Conservation (phyloP, 2,113 vertebrate genomes). For the Psettodes erumei region DNA sequence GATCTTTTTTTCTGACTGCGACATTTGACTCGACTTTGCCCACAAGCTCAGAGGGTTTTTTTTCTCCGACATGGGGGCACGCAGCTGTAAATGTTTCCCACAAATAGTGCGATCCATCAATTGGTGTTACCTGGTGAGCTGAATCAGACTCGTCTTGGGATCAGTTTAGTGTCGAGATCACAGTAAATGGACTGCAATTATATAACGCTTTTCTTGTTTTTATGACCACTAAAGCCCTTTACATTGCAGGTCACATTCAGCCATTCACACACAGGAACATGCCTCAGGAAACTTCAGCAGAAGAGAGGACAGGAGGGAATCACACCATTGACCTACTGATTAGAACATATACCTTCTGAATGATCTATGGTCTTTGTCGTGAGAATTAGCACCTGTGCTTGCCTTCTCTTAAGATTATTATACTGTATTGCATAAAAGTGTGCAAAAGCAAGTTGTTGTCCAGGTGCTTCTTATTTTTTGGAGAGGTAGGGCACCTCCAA, state of each 20-base stretch:
- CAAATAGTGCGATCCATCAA: background rate
- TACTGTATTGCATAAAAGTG: background rate
- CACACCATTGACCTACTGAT: too few species aligned
- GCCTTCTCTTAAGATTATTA: too few species aligned
- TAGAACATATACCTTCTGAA: too few species aligned
- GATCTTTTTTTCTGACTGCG: background rate
- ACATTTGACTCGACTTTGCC: background rate
- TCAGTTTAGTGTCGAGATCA: background rate
- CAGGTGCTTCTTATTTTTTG: background rate
- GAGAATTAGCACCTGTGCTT: background rate
- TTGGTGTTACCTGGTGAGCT: background rate
- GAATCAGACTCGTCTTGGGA: background rate
- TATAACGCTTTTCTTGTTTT: too few species aligned
- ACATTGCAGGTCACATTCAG: too few species aligned
- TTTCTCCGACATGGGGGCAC: too few species aligned
- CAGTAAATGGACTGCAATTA: too few species aligned
- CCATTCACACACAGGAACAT: too few species aligned
- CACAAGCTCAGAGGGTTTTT: background rate
- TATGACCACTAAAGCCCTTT: too few species aligned
- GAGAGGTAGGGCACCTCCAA: background rate
- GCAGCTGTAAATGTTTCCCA: background rate
- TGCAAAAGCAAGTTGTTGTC: background rate
- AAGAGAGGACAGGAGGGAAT: too few species aligned
- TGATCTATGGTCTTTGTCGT: background rate
- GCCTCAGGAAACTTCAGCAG: too few species aligned